phyloP scores from a whole-genome alignment of 2,888 invertebrate genomes.

The Therioaphis trifolii region DNA sequence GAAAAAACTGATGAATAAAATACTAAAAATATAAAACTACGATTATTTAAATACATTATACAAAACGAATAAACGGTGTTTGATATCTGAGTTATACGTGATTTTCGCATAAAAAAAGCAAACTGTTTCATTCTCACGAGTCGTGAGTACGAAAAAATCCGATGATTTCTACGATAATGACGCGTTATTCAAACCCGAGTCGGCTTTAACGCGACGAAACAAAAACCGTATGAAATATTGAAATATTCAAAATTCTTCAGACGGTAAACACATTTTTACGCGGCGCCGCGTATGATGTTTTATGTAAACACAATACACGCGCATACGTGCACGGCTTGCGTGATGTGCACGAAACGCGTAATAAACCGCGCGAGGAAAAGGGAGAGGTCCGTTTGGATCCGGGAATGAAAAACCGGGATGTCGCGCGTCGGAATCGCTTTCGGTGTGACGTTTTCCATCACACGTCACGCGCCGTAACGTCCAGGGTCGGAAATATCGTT shows the following conservation, averaged over 20 bases:
- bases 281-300: neutral
- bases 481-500: neutral
- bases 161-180: too few relatives aligned
- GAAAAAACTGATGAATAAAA: too few relatives aligned
- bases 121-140: too few relatives aligned
- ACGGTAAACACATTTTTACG: neutral
- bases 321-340: too few relatives aligned
- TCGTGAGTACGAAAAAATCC: too few relatives aligned
- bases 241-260: neutral
- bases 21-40: too few relatives aligned
- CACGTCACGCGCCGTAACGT: neutral
- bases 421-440: neutral
- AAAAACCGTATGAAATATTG: neutral
- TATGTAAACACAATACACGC: too few relatives aligned
- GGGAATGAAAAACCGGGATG: slow-evolving; percentile 23
- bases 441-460: slow-evolving; percentile 8
- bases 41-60: too few relatives aligned
- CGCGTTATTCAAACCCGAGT: neutral
- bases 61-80: too few relatives aligned
- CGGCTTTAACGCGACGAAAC: neutral
- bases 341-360: too few relatives aligned
- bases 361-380: neutral
- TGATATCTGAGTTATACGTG: too few relatives aligned
- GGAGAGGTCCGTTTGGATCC: slow-evolving; percentile 7
- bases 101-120: too few relatives aligned